A percentile compares a stretch with the other conserved stretches of the same genome.
Evolutionary conservation across 2,113 vertebrate species (phyloP).

Genomic region (Chrysochloris asiatica): DNA sequence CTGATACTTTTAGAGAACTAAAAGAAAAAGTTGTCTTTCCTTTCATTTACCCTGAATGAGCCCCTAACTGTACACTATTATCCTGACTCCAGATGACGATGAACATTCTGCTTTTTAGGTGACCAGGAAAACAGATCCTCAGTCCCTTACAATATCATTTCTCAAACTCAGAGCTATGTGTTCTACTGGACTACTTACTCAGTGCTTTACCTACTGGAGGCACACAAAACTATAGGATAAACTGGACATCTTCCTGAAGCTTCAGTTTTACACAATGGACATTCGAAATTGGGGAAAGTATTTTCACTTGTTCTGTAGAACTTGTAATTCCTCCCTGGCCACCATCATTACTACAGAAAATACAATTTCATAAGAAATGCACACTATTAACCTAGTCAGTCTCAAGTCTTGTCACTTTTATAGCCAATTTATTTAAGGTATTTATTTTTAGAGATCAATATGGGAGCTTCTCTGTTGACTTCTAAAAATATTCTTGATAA

Average conservation of each 20-base stretch:
- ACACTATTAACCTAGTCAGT: not conserved
- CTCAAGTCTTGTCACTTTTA: not conserved
- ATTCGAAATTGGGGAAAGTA: not conserved
- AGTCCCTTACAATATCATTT: not conserved
- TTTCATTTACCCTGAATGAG: not conserved
- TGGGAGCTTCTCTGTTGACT: not conserved
- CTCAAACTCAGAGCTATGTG: not conserved
- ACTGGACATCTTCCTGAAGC: not conserved
- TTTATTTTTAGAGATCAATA: slow-evolving; percentile 4
- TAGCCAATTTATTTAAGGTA: not conserved
- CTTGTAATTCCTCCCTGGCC: not conserved
- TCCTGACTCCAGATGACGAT: not conserved
- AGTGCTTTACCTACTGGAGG: not conserved
- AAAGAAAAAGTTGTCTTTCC: not conserved
- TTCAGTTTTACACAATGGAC: slow-evolving; percentile 3
- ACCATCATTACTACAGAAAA: slow-evolving; percentile 15
- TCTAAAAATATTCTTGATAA: slow-evolving; percentile 28
- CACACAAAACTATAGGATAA: slow-evolving; percentile 23
- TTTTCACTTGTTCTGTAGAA: not conserved
- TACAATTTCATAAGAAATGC: no score
- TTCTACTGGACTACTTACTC: not conserved
- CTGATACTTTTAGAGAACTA: no score
- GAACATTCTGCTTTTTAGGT: not conserved
- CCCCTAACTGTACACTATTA: not conserved
- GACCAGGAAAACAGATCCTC: not conserved